phyloP scores from a whole-genome alignment of 2,113 vertebrate genomes.

The Chunga burmeisteri region DNA sequence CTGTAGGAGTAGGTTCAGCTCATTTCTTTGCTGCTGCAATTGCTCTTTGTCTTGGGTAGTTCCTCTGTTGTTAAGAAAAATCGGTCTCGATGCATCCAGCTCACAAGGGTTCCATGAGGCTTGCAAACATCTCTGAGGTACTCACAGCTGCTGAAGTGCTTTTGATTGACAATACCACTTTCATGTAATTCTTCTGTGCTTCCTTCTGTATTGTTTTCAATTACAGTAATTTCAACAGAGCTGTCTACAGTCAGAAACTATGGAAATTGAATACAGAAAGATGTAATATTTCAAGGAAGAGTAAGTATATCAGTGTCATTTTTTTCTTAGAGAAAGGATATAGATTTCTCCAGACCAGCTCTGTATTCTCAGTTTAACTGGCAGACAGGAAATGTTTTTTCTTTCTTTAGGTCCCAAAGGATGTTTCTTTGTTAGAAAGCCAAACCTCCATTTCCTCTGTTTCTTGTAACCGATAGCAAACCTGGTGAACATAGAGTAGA shows the following conservation, averaged over 20 bases:
- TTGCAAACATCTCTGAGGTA: background rate
- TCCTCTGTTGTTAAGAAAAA: background rate
- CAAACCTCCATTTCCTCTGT: conserved; percentile 36
- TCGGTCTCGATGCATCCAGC: background rate
- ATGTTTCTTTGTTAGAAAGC: conserved; percentile 57
- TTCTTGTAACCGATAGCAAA: conserved; percentile 11
- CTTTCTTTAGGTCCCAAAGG: conserved; percentile 21
- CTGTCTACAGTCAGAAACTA: background rate
- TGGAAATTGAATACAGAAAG: conserved; percentile 27
- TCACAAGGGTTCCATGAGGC: background rate
- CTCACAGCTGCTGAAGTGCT: background rate
- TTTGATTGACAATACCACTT: background rate
- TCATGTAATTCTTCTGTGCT: background rate
- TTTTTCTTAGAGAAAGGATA: background rate
- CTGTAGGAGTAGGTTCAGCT: background rate
- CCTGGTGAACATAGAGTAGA: conserved; percentile 24
- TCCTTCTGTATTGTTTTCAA: conserved; percentile 31
- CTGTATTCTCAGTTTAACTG: background rate
- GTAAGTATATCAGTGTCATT: background rate
- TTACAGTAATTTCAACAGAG: background rate
- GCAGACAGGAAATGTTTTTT: conserved; percentile 19
- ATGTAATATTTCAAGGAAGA: background rate
- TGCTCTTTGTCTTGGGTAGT: background rate
- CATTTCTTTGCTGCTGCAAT: background rate
- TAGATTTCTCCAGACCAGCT: background rate